Conservation (phyloP, 2,113 vertebrate species). For the Oxyruncus cristatus region DNA sequence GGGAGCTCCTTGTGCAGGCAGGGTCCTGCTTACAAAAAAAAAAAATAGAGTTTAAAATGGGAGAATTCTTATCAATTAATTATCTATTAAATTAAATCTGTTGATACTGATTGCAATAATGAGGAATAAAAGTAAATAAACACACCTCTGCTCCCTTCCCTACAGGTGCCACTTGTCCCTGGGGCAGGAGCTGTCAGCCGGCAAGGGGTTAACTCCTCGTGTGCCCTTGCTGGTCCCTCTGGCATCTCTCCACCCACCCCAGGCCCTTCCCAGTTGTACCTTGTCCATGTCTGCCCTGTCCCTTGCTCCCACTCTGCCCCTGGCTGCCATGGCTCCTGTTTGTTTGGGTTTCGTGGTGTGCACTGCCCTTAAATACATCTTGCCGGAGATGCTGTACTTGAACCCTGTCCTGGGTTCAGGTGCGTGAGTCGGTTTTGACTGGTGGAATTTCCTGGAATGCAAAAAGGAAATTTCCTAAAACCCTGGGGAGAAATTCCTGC, state of each 20-base stretch:
- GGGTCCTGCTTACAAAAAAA: neutral
- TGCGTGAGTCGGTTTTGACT: neutral
- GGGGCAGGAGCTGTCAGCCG: neutral
- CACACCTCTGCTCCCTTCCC: neutral
- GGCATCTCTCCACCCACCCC: neutral
- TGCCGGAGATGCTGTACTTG: neutral
- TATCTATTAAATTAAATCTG: neutral
- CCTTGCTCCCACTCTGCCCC: neutral
- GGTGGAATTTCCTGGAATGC: neutral
- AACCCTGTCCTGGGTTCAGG: neutral
- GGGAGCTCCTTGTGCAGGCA: neutral
- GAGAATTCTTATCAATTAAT: neutral
- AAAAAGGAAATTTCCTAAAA: neutral
- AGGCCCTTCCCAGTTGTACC: neutral
- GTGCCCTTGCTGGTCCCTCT: fast-evolving
- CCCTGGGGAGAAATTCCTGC: neutral
- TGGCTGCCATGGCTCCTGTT: neutral
- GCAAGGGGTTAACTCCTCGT: neutral
- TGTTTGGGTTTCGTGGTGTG: neutral
- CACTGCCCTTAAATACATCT: neutral
- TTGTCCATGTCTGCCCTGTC: neutral
- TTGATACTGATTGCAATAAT: neutral
- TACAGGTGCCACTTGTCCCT: neutral
- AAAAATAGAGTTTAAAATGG: neutral
- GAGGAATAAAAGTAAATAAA: neutral